These are phyloP conservation scores for Colius striatus DNA, from an alignment of 2,113 vertebrate species.

Conservation along the genomic window DNA sequence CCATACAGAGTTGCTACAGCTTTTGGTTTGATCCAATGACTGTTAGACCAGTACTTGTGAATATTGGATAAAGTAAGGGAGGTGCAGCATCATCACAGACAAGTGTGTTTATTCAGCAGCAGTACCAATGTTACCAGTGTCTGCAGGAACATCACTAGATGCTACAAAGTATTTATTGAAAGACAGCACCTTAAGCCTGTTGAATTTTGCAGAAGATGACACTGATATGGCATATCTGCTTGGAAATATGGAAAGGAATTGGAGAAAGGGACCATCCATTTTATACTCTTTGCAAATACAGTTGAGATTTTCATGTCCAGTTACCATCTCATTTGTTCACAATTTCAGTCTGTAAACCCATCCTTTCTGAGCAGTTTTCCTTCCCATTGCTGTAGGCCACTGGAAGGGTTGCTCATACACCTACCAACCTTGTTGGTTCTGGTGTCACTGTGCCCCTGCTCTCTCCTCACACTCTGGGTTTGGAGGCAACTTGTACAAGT, in stretches of 20 bases:
- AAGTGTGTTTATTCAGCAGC: background rate
- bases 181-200: background rate
- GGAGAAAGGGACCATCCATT: background rate
- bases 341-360: background rate
- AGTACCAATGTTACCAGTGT: background rate
- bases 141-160: background rate
- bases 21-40: background rate
- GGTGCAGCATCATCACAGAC: background rate
- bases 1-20: background rate
- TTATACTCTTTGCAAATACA: background rate
- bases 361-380: background rate
- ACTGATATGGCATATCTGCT: background rate
- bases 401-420: background rate
- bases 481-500: background rate
- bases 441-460: accelerated
- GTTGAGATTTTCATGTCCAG: background rate
- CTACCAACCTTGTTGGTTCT: background rate
- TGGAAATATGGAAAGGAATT: background rate
- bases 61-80: background rate
- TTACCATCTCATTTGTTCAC: background rate
- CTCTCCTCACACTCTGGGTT: background rate
- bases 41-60: background rate
- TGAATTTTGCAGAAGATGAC: background rate
- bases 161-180: background rate
- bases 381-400: background rate